These are phyloP conservation scores for Cherax destructor DNA, from an alignment of 1,140 invertebrate species.

Conservation along the genomic window DNA sequence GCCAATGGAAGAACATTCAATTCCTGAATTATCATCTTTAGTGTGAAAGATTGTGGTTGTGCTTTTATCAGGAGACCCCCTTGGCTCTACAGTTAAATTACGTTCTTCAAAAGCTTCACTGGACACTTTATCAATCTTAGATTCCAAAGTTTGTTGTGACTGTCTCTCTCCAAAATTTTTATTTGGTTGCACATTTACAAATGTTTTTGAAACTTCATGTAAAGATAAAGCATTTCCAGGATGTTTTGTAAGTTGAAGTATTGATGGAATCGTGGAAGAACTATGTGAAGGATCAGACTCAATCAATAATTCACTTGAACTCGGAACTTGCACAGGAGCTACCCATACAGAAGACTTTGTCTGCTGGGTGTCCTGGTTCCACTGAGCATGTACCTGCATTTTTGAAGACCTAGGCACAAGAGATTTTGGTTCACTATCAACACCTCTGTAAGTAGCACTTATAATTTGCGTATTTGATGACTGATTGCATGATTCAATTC, in stretches of 20 bases:
- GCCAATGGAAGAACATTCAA: background rate
- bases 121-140: background rate
- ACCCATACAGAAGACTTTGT: background rate
- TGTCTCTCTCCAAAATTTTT: background rate
- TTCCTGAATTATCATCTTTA: background rate
- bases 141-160: background rate
- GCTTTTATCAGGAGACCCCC: background rate
- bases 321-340: background rate
- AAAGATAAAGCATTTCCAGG: background rate
- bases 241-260: background rate
- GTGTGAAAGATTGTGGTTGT: background rate
- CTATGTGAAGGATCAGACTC: background rate
- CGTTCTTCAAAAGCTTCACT: background rate
- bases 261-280: background rate
- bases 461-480: background rate
- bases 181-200: background rate
- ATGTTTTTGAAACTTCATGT: background rate
- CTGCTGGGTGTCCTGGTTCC: background rate
- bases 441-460: background rate
- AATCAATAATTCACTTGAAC: background rate
- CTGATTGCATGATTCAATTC: background rate
- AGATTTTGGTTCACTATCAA: background rate
- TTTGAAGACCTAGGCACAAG: background rate
- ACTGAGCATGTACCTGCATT: no score
- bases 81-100: background rate